Conservation (phyloP, 64 coral and sea anemone species). For the Montipora capricornis region DNA sequence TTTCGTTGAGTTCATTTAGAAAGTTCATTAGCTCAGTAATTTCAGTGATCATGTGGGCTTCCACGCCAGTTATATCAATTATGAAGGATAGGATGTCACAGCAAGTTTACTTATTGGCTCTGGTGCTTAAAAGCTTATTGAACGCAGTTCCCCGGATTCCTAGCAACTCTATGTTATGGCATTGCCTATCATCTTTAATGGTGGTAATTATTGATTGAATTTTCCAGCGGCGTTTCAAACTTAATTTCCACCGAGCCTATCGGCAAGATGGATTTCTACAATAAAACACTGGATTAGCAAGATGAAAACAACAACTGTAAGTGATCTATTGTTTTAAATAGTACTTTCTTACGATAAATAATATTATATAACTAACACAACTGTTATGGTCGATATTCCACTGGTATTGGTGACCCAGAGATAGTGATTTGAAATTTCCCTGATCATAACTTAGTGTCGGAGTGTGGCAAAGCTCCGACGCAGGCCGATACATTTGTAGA, state of each 20-base stretch:
- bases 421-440: too few relatives aligned
- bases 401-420: neutral
- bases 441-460: too few relatives aligned
- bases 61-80: constrained; percentile 32
- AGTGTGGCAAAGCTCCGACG: too few relatives aligned
- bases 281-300: constrained; percentile 38
- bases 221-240: constrained; percentile 24
- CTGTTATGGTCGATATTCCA: neutral
- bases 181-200: neutral
- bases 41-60: neutral
- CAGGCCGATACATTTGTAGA: too few relatives aligned
- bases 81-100: constrained; percentile 22
- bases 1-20: constrained; percentile 13
- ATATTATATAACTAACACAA: neutral
- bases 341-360: neutral
- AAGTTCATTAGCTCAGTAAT: constrained; percentile 25
- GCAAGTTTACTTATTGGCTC: constrained; percentile 31
- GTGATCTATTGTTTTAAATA: constrained; percentile 39
- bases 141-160: neutral
- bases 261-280: constrained; percentile 33
- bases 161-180: too few relatives aligned
- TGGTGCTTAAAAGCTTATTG: neutral
- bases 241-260: constrained; percentile 30
- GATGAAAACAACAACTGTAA: constrained; percentile 62
- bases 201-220: neutral